phyloP scores from a whole-genome alignment of 1,140 invertebrate genomes.

The Laupala kohalensis region DNA sequence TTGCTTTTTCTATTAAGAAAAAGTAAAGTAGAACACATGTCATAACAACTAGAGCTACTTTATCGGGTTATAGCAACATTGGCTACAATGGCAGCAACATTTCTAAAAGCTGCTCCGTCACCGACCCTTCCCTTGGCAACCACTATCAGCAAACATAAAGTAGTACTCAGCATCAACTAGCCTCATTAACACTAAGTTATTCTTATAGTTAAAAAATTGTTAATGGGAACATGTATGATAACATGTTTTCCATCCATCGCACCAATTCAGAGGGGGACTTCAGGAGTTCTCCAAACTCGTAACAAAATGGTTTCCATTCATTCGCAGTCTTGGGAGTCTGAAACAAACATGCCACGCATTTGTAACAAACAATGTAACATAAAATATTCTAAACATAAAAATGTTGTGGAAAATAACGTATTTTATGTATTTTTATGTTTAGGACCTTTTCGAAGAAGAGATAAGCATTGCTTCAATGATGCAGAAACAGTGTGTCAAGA shows the following conservation, averaged over 20 bases:
- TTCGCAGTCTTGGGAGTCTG: constrained; percentile 5
- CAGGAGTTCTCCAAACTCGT: constrained; percentile 22
- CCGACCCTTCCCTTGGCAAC: constrained; percentile 12
- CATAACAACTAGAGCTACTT: constrained; percentile 21
- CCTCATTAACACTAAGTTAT: constrained; percentile 20
- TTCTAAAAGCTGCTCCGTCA: constrained; percentile 17
- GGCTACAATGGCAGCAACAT: constrained; percentile 11
- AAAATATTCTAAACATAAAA: no score
- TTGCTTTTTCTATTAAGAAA: constrained; percentile 23
- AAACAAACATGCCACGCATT: no score
- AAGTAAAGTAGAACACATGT: constrained; percentile 23
- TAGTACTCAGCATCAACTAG: no score
- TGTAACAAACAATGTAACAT: no score
- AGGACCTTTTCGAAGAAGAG: no score
- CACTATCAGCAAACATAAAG: constrained; percentile 28
- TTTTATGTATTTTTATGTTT: not conserved
- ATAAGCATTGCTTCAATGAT: not conserved
- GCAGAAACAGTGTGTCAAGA: not conserved
- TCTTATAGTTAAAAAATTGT: constrained; percentile 20
- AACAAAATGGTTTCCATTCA: constrained; percentile 22
- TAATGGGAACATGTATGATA: constrained; percentile 19
- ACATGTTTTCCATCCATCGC: constrained; percentile 31
- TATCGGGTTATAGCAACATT: constrained; percentile 20
- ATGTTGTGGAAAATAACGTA: not conserved
- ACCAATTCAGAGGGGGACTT: constrained; percentile 25